These are phyloP conservation scores for Podabrus alpinus DNA, from an alignment of 2,888 invertebrate species.

Conservation along the genomic window DNA sequence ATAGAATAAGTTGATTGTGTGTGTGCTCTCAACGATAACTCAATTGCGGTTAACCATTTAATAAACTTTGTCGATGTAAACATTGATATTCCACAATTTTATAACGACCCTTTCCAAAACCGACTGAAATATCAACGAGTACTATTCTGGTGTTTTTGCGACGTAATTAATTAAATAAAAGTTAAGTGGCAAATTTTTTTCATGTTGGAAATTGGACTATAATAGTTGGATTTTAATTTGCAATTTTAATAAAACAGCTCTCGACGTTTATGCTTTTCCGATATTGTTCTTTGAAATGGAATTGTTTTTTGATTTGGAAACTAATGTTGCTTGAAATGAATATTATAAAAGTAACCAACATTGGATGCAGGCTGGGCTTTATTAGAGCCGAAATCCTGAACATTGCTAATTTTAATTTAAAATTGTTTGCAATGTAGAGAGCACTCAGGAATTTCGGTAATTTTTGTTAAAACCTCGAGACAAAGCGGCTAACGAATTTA, in stretches of 20 bases:
- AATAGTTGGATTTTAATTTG: not conserved
- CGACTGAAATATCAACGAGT: not conserved
- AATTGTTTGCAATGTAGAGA: not conserved
- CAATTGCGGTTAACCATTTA: not conserved
- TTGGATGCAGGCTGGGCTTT: not conserved
- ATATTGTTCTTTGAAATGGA: not conserved
- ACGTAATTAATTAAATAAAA: not conserved
- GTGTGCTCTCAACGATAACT: not conserved
- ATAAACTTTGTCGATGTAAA: not conserved
- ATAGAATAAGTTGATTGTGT: not conserved
- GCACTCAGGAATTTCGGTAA: not conserved
- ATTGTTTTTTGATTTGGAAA: not conserved
- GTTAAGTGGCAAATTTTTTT: not conserved
- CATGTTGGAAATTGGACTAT: not conserved
- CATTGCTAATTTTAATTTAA: not conserved
- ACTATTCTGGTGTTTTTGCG: not conserved
- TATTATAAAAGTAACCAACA: not conserved
- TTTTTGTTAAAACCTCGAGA: not conserved
- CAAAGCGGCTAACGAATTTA: not conserved
- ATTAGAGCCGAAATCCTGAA: not conserved
- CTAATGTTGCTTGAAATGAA: not conserved
- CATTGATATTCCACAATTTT: not conserved
- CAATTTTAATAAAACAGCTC: not conserved
- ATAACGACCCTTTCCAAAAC: not conserved
- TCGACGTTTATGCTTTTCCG: not conserved